phyloP scores from a whole-genome alignment of 1,140 invertebrate genomes.

The Diorhabda sublineata region DNA sequence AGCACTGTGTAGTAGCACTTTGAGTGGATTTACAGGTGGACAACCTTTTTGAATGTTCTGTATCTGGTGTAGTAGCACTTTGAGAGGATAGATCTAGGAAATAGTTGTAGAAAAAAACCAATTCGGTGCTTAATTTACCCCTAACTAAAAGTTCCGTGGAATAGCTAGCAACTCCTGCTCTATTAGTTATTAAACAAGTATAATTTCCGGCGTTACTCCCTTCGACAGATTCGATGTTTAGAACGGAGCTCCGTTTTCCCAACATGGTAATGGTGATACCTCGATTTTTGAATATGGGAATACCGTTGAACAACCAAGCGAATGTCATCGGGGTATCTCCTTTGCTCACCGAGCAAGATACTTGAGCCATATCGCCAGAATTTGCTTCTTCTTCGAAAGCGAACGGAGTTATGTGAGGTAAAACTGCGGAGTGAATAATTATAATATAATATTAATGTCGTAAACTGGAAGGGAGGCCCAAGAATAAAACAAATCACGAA shows the following conservation, averaged over 20 bases:
- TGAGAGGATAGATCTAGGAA: too few species aligned
- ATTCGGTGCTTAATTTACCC: conserved; percentile 49
- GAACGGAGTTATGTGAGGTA: conserved; percentile 65
- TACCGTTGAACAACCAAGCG: conserved; percentile 49
- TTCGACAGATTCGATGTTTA: conserved; percentile 68
- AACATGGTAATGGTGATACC: conserved; percentile 49
- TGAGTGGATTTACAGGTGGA: too few species aligned
- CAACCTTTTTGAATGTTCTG: too few species aligned
- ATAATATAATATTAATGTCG: too few species aligned
- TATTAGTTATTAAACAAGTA: conserved; percentile 66
- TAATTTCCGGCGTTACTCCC: conserved; percentile 72
- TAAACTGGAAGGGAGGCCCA: too few species aligned
- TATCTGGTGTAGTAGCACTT: too few species aligned
- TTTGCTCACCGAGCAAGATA: conserved; percentile 35
- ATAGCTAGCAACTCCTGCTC: conserved; percentile 61
- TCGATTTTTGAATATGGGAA: conserved; percentile 29
- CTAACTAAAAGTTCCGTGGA: conserved; percentile 66
- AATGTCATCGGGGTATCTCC: conserved; percentile 42
- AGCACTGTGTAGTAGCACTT: too few species aligned
- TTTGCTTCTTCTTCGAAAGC: conserved; percentile 58
- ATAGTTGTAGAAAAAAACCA: conserved; percentile 6
- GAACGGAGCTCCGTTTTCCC: conserved; percentile 62
- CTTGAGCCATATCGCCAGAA: conserved; percentile 43
- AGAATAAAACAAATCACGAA: too few species aligned
- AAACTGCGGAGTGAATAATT: conserved; percentile 39